Evolutionary conservation across 2,113 vertebrate species (phyloP), one percentile per base, ranked within the genome.

Genomic region (Riparia riparia): DNA sequence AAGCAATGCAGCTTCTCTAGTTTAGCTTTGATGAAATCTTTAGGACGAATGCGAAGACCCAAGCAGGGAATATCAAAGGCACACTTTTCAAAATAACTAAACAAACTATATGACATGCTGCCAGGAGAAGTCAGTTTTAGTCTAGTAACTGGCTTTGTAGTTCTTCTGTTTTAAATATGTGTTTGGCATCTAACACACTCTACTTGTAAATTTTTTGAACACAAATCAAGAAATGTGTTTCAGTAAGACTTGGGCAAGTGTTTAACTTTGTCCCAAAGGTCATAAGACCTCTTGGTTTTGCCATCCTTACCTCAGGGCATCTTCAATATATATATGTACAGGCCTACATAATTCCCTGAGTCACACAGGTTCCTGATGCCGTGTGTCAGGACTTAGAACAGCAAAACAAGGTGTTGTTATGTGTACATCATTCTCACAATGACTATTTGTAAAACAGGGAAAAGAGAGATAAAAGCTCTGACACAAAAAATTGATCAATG

Each of bases 291-390:
- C 51, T 60, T 82, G 26, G 18, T 26, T 87, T 82, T 85, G 6
- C 13, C 13, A 2, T 73, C 11, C 31, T 87, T 61, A 17, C 45
- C 26, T 58, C 10, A 34, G 31, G n/a, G 12, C 8, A 73, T 37
- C 49, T 64, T 70, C 12, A 14, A 39, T 11, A 12, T 65, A 12
- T 65, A 42, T 44, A 0, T 0, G 3, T 64, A 54, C 9, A 32
- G 28, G 22, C 15, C 58, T 82, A 32, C 28, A 41, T 37, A 39
- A 66, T 69, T 82, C 18, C 50, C 16, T 4, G 8, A 32, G 37
- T 32, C 0, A 0, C n/a, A 69, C 9, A 10, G 0, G 0, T 45
- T 82, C 58, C 39, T 66, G 24, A 49, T 79, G 47, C 19, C 72
- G 32, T 18, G 24, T 34, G 29, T 25, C 29, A 82, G 39, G 51